These are phyloP conservation scores for Cervus canadensis DNA, from an alignment of 2,113 vertebrate genomes.

Conservation along the genomic window DNA sequence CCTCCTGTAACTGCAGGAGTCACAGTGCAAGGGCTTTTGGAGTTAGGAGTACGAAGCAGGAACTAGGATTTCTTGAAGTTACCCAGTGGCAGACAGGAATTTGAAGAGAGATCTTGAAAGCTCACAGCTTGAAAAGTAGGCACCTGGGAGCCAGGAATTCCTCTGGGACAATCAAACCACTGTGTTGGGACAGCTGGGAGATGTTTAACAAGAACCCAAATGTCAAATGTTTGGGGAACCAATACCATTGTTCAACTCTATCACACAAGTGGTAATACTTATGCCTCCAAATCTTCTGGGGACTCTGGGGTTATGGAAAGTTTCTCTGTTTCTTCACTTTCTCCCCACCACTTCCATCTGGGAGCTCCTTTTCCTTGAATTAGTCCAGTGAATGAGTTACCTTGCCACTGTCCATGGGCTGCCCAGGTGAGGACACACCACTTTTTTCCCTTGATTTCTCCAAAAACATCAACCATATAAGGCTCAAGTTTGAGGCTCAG, in stretches of 20 bases:
- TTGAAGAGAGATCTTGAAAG: not conserved
- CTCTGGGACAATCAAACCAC: not conserved
- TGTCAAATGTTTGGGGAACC: not conserved
- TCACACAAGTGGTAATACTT: too few relatives aligned
- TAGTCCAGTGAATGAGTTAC: not conserved
- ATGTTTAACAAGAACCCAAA: not conserved
- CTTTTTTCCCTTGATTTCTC: not conserved
- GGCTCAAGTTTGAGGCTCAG: not conserved
- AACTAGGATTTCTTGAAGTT: not conserved
- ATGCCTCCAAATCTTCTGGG: not conserved
- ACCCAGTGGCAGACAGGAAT: not conserved
- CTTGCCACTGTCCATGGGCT: not conserved
- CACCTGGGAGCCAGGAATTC: not conserved
- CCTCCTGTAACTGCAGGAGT: not conserved
- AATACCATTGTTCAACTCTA: not conserved
- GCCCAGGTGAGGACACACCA: fast-evolving
- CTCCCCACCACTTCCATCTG: not conserved
- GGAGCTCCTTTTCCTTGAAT: not conserved
- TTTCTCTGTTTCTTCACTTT: not conserved
- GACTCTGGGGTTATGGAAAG: not conserved
- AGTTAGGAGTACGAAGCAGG: not conserved
- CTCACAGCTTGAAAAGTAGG: not conserved
- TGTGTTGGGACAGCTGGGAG: not conserved
- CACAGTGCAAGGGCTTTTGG: not conserved
- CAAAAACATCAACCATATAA: not conserved